Evolutionary conservation across 2,113 vertebrate genomes (phyloP), one percentile per base, ranked within the genome.

Genomic region (Trematomus loennbergii): DNA sequence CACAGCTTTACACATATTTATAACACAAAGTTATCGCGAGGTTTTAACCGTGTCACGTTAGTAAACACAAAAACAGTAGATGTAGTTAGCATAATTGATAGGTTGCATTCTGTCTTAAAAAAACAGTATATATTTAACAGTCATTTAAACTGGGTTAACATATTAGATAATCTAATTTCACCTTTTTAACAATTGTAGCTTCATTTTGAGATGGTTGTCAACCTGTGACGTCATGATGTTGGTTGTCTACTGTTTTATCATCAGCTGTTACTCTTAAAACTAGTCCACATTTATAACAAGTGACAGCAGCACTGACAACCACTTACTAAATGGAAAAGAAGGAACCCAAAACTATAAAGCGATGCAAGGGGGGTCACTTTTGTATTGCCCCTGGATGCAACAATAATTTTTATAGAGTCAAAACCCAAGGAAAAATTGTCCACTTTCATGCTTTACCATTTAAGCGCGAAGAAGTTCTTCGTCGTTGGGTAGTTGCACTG

Each of bases 181-280:
- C 57, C 16, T 33, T 58, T 29, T 22, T 16, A 20, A 45, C 5
- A 60, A 7, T 36, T 62, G 11, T 20, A 9, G 12, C n/a, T 13
- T 18, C 40, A 13, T 20, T 1, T 46, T 48, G 17, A 40, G 36
- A 8, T 61, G 17, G 4, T 4, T n/a, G 17, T 8, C n/a, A 1
- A 4, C n/a, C n/a, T 15, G 61, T 64, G 61, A 48, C 60, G 60
- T 62, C 60, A 62, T 45, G 60, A 8, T 36, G 60, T 62, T 20
- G 58, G 33, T 60, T 36, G 59, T 33, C 49, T 50, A 50, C 49
- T 16, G 36, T 50, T 50, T 50, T 40, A 40, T 40, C 36, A 7
- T 40, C 36, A 8, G 36, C 36, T 40, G 54, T 53, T 53, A 53
- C 50, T 29, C 29, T 18, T 57, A 25, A 22, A n/a, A 10, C 12